Base-by-base conservation (phyloP, 64 coral and sea anemone species). In the Montipora cactus region DNA sequence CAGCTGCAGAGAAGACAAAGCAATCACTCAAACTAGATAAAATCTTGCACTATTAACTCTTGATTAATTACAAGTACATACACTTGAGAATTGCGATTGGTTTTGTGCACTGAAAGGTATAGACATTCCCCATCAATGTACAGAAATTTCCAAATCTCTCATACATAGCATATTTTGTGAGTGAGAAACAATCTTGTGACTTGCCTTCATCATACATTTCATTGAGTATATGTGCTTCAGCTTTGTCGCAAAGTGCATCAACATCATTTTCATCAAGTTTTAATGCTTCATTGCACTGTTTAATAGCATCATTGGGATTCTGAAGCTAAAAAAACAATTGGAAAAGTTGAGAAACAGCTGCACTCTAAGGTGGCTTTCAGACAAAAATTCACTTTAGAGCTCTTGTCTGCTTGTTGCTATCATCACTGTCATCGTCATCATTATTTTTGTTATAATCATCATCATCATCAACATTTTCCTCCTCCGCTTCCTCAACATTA, bases 171-270 rank as follows among this genome's bases (percentile, higher is more conserved):
- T 64, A 3, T 64, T 64, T 64, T 14, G 11, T 11, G 13, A 15
- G 59, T 12, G 13, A 14, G 59, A 64, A 64, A 8, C 59, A 64
- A 4, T 44, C 37, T 47, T 19, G 59, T 67, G 0, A 19, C 82
- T 28, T 58, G 95, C 95, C 95, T 78, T 99, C 98, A 89, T 94
- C 87, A 81, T 90, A 99, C 89, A 85, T 94, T 58, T 99, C 98
- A 89, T 96, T 95, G 20, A 90, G 94, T 76, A 99, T 92, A 68
- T 99, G 90, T 0, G 95, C 98, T 28, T 99, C 98, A 3, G 97
- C 97, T 76, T 95, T 80, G 69, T 99, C 97, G 75, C 97, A 99
- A 51, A 99, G 58, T 15, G 97, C 97, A 81, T 99, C 97, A 53
- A 99, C 89, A 90, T 99, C 95, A 80, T 99, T 88, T 77, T 95